phyloP scores from a whole-genome alignment of 2,797 vertebrate genomes.

The Acropternis orthonyx region DNA sequence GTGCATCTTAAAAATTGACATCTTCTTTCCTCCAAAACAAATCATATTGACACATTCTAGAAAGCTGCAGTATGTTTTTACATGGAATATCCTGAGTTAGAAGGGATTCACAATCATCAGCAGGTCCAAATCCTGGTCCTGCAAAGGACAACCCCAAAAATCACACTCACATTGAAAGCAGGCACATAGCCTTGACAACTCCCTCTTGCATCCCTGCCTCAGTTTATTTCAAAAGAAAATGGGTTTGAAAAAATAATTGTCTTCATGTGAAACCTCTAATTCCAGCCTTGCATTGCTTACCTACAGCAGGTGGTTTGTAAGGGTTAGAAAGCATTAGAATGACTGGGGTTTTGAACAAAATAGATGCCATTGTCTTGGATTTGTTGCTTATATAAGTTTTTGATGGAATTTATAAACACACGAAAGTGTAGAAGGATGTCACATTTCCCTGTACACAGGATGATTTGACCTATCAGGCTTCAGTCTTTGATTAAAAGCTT shows the following conservation, averaged over 20 bases:
- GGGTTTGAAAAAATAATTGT: neutral
- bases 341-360: neutral
- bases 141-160: too few relatives aligned
- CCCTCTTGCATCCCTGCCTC: neutral
- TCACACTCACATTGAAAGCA: neutral
- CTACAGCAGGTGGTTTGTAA: neutral
- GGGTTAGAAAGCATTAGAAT: neutral
- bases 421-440: neutral
- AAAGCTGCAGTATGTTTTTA: neutral
- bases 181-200: neutral
- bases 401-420: neutral
- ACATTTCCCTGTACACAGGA: neutral
- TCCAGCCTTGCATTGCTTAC: neutral
- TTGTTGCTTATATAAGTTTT: neutral
- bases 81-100: neutral
- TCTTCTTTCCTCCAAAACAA: neutral
- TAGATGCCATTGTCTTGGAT: neutral
- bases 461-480: neutral
- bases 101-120: neutral
- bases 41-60: neutral
- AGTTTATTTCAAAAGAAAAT: neutral
- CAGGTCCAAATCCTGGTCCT: neutral
- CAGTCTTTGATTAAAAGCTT: constrained; percentile 35
- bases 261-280: neutral
- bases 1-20: neutral